These are phyloP conservation scores for Silurus meridionalis DNA, from an alignment of 2,113 vertebrate genomes.

Conservation along the genomic window DNA sequence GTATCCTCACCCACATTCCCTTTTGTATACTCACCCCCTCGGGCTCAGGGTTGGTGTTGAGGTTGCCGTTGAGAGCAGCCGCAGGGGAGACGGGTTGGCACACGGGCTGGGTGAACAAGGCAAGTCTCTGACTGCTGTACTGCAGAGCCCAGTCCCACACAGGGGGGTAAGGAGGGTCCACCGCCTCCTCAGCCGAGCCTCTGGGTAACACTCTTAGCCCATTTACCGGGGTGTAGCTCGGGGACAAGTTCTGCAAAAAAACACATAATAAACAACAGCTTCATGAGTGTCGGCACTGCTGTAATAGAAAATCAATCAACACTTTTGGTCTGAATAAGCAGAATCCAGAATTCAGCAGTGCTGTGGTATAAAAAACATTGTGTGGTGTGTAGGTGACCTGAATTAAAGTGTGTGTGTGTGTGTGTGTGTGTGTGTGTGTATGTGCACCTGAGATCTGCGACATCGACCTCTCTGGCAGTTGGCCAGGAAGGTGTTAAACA, in stretches of 20 bases:
- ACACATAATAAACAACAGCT: not conserved
- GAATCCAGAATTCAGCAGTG: not conserved
- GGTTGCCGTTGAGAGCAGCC: constrained; percentile 67
- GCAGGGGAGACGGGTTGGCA: constrained; percentile 42
- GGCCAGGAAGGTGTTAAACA: constrained; percentile 85
- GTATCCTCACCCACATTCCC: not conserved
- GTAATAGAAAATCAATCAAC: not conserved
- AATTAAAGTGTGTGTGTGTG: not conserved
- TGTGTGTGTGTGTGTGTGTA: not conserved
- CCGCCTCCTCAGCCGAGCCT: constrained; percentile 57
- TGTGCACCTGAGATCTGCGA: constrained; percentile 73
- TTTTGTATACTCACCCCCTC: constrained; percentile 68
- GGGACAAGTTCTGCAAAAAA: constrained; percentile 69
- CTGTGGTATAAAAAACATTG: not conserved
- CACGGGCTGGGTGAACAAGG: constrained; percentile 77
- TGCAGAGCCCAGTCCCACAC: constrained; percentile 91
- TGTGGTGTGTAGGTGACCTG: not conserved
- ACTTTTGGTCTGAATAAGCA: not conserved
- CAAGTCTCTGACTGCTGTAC: constrained; percentile 74
- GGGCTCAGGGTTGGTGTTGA: constrained; percentile 61
- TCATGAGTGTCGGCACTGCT: not conserved
- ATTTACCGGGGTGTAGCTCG: constrained; percentile 78
- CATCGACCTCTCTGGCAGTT: constrained; percentile 85
- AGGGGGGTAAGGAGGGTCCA: constrained; percentile 59
- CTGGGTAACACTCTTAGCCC: constrained; percentile 70